phyloP scores from a whole-genome alignment of 2,113 vertebrate species.

The Elachura formosa region DNA sequence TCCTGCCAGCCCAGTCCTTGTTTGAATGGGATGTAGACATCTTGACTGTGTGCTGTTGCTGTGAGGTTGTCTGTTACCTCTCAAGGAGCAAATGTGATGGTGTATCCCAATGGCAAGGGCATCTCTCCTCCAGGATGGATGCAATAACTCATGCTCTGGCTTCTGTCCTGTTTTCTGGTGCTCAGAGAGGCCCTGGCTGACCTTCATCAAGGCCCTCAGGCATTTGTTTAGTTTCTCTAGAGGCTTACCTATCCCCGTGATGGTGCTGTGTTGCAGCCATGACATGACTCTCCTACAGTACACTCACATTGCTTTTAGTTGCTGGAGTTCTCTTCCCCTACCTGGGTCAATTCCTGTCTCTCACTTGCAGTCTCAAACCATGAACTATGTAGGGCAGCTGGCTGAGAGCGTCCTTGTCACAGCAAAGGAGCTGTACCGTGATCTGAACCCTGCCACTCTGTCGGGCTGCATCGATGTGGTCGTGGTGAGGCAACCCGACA shows the following conservation, averaged over 20 bases:
- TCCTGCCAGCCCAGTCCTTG: not conserved
- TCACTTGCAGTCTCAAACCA: conserved; percentile 74
- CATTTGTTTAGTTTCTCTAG: not conserved
- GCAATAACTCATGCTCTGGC: not conserved
- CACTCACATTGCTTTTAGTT: not conserved
- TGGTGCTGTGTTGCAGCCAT: not conserved
- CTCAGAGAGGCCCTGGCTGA: not conserved
- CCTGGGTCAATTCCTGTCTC: not conserved
- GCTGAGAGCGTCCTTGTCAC: conserved; percentile 87
- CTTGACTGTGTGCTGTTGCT: not conserved
- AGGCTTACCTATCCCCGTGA: not conserved
- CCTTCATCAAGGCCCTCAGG: not conserved
- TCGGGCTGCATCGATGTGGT: conserved; percentile 90
- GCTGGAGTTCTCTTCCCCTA: not conserved
- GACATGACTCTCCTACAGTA: not conserved
- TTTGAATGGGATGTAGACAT: not conserved
- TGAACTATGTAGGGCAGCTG: conserved; percentile 93
- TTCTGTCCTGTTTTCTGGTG: not conserved
- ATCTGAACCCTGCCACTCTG: conserved; percentile 89
- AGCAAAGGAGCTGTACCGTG: conserved; percentile 86
- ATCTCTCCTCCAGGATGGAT: not conserved
- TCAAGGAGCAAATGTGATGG: not conserved
- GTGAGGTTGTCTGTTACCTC: not conserved
- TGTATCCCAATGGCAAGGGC: not conserved
- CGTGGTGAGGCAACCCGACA: conserved; percentile 87